These are phyloP conservation scores for Dynastes grantii DNA, from an alignment of 2,888 invertebrate genomes.

Conservation along the genomic window DNA sequence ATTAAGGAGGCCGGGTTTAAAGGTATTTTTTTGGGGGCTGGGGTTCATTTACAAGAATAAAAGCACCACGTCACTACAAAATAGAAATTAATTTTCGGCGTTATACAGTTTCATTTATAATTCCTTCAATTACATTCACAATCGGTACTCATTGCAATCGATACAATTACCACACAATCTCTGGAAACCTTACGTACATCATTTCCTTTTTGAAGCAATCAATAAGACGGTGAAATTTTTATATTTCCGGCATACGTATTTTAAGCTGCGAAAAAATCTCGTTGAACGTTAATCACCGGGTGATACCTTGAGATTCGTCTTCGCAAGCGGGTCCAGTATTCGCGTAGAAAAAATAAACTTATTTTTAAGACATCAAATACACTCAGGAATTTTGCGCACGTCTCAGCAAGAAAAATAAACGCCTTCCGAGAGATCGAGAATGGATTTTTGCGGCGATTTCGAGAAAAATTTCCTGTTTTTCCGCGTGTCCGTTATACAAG, in stretches of 20 bases:
- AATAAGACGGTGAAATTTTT: slow-evolving; percentile 1
- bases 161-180: too few relatives aligned
- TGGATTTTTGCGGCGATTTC: slow-evolving; percentile 37
- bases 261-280: neutral
- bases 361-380: slow-evolving; percentile 48
- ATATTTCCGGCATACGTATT: slow-evolving; percentile 6
- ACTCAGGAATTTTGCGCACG: slow-evolving; percentile 49
- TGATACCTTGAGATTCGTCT: slow-evolving; percentile 30
- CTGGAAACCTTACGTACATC: too few relatives aligned
- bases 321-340: neutral
- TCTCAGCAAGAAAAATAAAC: slow-evolving; percentile 45
- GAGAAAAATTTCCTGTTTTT: slow-evolving; percentile 49
- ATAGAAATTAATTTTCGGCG: too few relatives aligned
- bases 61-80: too few relatives aligned
- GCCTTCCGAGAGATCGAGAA: slow-evolving; percentile 10
- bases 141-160: too few relatives aligned
- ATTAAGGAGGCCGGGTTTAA: too few relatives aligned
- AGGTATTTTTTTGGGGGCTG: too few relatives aligned
- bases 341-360: slow-evolving; percentile 43
- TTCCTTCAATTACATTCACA: too few relatives aligned
- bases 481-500: slow-evolving; percentile 7
- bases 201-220: too few relatives aligned
- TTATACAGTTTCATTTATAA: too few relatives aligned
- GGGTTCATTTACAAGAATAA: too few relatives aligned
- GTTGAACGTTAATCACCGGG: neutral